A percentile compares a stretch with the other conserved stretches of the same genome.
These are phyloP conservation scores for Sarcophaga variegata DNA, from an alignment of 2,888 invertebrate species.

Conservation along the genomic window DNA sequence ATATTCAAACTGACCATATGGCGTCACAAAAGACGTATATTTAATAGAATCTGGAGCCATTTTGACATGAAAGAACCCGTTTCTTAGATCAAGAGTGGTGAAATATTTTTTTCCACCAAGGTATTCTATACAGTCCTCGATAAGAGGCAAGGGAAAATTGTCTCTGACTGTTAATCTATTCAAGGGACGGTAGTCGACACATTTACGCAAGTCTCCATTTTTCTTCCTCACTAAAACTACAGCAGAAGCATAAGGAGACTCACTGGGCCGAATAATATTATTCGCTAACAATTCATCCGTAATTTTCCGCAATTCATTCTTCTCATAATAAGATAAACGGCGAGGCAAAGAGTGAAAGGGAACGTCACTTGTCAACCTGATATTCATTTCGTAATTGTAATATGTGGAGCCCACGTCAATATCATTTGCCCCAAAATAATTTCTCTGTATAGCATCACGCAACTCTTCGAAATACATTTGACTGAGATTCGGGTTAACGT, in stretches of 20 bases:
- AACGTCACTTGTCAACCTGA: too few species aligned
- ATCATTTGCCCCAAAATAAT: conserved; percentile 2
- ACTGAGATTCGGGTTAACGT: background rate
- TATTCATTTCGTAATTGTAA: too few species aligned
- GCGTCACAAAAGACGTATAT: background rate
- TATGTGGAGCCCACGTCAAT: background rate
- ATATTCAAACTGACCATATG: too few species aligned
- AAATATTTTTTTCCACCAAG: background rate
- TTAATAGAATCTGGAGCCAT: conserved; percentile 11
- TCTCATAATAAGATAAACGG: background rate
- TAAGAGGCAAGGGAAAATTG: background rate
- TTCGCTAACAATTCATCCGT: conserved; percentile 5
- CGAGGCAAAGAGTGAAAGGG: background rate
- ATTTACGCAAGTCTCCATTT: conserved; percentile 51
- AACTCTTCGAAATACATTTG: background rate
- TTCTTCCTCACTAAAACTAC: conserved; percentile 15
- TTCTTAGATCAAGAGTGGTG: conserved; percentile 1
- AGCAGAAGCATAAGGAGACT: background rate
- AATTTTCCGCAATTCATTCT: background rate
- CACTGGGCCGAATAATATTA: too few species aligned
- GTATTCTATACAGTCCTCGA: conserved; percentile 15
- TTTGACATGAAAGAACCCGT: conserved; percentile 28
- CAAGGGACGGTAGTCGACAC: background rate
- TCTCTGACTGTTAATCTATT: background rate
- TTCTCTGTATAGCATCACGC: background rate